Percentiles rank a stretch among this genome's conserved stretches.
phyloP scores from a whole-genome alignment of 1,140 invertebrate species.

The Zaprionus gabonicus region DNA sequence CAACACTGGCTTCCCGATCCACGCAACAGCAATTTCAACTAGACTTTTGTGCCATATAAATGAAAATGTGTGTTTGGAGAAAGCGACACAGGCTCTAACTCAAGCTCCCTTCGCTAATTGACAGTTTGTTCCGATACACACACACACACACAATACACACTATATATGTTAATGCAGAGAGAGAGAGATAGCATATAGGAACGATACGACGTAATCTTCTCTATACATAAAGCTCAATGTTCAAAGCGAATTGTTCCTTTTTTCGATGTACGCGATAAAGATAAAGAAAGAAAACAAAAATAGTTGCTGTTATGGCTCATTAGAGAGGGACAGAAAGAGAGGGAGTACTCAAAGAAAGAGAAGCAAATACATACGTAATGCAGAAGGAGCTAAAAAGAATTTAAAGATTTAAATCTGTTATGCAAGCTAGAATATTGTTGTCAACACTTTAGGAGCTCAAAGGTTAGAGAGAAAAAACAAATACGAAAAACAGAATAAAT shows the following conservation, averaged over 20 bases:
- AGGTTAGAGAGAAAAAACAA: conserved; percentile 23
- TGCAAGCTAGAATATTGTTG: conserved; percentile 35
- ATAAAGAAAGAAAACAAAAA: conserved; percentile 44
- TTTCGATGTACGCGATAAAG: conserved; percentile 52
- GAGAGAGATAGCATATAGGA: conserved; percentile 12
- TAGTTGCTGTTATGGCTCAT: conserved; percentile 31
- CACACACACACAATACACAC: conserved; percentile 15
- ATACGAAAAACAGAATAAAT: conserved; percentile 4
- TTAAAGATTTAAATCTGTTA: conserved; percentile 42
- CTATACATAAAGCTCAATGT: conserved; percentile 74
- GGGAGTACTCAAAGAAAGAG: too few species aligned
- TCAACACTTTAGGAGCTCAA: conserved; percentile 32
- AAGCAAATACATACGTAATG: conserved; percentile 42
- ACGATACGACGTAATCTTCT: conserved; percentile 44
- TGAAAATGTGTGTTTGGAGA: conserved; percentile 67
- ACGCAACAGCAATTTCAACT: conserved; percentile 37
- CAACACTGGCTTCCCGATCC: conserved; percentile 37
- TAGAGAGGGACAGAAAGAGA: conserved; percentile 5
- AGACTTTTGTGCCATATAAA: conserved; percentile 79
- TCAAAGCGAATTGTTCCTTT: conserved; percentile 82
- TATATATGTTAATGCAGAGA: conserved; percentile 22
- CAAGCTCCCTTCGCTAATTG: not conserved
- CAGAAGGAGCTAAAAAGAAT: conserved; percentile 30
- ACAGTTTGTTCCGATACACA: conserved; percentile 27
- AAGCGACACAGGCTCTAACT: conserved; percentile 47